Percentiles rank a stretch among this genome's conserved stretches.
phyloP scores from a whole-genome alignment of 2,888 invertebrate species.

The Yponomeuta malinellus region DNA sequence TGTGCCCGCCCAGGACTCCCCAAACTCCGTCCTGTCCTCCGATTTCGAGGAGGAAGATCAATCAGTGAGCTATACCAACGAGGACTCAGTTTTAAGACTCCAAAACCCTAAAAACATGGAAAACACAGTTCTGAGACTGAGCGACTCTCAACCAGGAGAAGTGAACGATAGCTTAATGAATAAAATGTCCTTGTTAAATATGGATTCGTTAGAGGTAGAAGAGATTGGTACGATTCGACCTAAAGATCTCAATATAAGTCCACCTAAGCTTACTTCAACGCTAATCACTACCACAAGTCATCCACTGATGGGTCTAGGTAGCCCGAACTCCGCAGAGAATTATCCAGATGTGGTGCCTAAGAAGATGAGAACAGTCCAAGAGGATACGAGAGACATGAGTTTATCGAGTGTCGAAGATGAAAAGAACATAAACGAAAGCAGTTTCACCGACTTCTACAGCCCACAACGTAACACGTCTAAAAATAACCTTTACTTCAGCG shows the following conservation, averaged over 20 bases:
- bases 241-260: conserved; percentile 43
- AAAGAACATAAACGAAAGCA: conserved; percentile 36
- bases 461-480: conserved; percentile 65
- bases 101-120: conserved; percentile 44
- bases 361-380: conserved; percentile 34
- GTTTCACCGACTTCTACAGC: conserved; percentile 44
- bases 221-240: conserved; percentile 26
- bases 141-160: conserved; percentile 27
- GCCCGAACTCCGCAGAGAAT: conserved; percentile 68
- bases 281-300: conserved; percentile 74
- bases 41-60: conserved; percentile 53
- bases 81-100: conserved; percentile 44
- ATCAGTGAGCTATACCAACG: conserved; percentile 11
- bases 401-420: conserved; percentile 65
- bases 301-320: conserved; percentile 73
- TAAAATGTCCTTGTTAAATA: conserved; percentile 42
- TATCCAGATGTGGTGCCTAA: conserved; percentile 76
- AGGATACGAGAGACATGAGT: conserved; percentile 56
- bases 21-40: conserved; percentile 53
- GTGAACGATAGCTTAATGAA: conserved; percentile 31
- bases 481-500: conserved; percentile 63
- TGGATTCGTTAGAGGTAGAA: conserved; percentile 34
- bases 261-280: conserved; percentile 53
- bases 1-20: conserved; percentile 52
- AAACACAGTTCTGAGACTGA: conserved; percentile 28